Base-by-base conservation (phyloP, 2,888 invertebrate genomes). In the Agrotis exclamationis region DNA sequence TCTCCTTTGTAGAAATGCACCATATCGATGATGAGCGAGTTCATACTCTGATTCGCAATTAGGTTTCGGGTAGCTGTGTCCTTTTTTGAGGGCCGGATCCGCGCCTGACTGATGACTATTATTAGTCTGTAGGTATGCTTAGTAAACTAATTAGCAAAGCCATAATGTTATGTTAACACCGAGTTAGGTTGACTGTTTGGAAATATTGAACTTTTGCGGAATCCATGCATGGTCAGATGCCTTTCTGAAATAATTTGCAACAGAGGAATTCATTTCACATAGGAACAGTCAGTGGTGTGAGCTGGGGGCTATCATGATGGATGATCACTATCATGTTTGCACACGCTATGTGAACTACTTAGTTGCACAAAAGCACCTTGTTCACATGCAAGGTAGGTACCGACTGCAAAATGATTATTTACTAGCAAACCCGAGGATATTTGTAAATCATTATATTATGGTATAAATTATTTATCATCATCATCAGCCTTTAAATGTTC, bases 271-370 rank as follows among this genome's bases (percentile, higher is more conserved):
- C 28, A 51, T 77, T 63, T 58, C 59, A 81, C 63, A 60, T 77
- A 62, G 69, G 68, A 72, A 74, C 64, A 70, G 63, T 57, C 3
- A 80, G 57, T 75, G 60, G 67, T 74, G 66, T 67, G 63, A 68
- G 57, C 51, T 47, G 54, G 60, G 67, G 56, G 62, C 66, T 69
- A 68, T 63, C 76, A 80, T 69, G 54, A 71, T 76, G 77, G 51
- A 71, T 76, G 77, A 74, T 83, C 60, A 54, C 71, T 74, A 83
- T 74, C 76, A 76, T 33, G 60, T 68, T 69, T 70, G 60, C n/a
- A 70, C 77, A 80, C 74, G 80, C 70, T 59, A 73, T 50, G 67
- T 20, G 28, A 64, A 58, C 54, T 72, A 70, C 59, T 71, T 39
- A 39, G 39, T 39, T 69, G 58, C 39, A 59, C 44, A 39, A 50